These are phyloP conservation scores for Cephus nigrinus DNA, from an alignment of 2,888 invertebrate genomes.

Conservation along the genomic window DNA sequence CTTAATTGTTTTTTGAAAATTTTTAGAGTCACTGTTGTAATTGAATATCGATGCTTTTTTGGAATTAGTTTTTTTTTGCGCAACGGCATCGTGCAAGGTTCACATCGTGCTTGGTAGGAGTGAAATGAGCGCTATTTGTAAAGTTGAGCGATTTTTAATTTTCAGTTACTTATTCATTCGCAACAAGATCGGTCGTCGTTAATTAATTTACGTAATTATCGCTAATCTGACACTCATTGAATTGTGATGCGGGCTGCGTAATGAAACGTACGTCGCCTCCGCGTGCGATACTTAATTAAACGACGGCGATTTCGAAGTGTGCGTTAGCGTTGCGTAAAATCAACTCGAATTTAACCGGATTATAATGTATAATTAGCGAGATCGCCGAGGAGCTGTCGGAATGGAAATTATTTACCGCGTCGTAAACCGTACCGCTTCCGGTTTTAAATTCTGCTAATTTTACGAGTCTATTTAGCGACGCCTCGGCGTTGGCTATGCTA, in stretches of 20 bases:
- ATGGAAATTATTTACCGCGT: neutral
- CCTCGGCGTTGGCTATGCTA: neutral
- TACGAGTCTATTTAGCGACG: neutral
- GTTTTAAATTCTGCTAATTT: neutral
- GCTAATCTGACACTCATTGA: neutral
- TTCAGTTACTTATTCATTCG: neutral
- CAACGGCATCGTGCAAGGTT: neutral
- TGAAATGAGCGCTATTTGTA: neutral
- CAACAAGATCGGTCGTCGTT: neutral
- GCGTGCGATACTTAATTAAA: neutral
- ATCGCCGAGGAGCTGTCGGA: neutral
- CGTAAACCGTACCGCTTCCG: neutral
- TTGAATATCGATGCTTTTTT: too few species aligned
- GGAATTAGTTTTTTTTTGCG: neutral
- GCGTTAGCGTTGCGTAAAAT: neutral
- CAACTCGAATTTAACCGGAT: neutral
- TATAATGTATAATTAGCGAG: neutral
- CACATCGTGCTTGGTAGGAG: neutral
- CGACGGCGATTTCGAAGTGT: neutral
- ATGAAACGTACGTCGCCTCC: neutral
- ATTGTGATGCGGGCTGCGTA: neutral
- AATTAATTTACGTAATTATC: neutral
- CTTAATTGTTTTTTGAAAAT: neutral
- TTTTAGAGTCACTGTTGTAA: too few species aligned
- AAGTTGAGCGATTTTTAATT: neutral